Conservation (phyloP, 2,888 invertebrate genomes). For the Electrophaes corylata region DNA sequence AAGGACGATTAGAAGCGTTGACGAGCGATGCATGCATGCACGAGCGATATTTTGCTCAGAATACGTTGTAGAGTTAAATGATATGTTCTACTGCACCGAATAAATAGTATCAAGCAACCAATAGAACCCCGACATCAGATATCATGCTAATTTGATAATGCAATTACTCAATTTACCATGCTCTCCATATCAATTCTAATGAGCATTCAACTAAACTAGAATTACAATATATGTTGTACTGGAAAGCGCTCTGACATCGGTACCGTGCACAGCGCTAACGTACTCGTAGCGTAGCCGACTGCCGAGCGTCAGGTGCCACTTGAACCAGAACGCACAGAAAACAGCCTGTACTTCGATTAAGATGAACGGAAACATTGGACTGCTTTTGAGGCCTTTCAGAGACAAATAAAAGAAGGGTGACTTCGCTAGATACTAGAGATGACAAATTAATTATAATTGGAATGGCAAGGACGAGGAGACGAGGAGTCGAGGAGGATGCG, state of each 20-base stretch:
- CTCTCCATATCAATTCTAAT: background rate
- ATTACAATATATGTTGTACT: background rate
- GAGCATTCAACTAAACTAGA: background rate
- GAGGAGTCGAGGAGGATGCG: no score
- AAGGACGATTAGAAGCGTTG: no score
- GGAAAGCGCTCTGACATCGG: background rate
- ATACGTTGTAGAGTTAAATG: no score
- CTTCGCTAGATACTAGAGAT: no score
- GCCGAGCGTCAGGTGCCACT: constrained; percentile 2
- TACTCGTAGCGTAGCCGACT: constrained; percentile 14
- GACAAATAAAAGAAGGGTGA: background rate
- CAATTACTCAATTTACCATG: background rate
- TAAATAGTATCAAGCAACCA: no score
- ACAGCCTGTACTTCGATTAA: background rate
- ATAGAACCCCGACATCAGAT: background rate
- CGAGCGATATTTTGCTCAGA: no score
- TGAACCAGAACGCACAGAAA: constrained; percentile 6
- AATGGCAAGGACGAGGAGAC: no score
- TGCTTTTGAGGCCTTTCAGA: background rate
- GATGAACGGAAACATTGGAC: background rate
- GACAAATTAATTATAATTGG: no score
- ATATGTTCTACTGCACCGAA: no score
- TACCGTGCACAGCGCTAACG: constrained; percentile 7
- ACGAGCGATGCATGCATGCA: no score
- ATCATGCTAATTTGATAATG: background rate